Evolutionary conservation across 2,888 invertebrate genomes (phyloP).

Genomic region (Hirtodrosophila trivittata): DNA sequence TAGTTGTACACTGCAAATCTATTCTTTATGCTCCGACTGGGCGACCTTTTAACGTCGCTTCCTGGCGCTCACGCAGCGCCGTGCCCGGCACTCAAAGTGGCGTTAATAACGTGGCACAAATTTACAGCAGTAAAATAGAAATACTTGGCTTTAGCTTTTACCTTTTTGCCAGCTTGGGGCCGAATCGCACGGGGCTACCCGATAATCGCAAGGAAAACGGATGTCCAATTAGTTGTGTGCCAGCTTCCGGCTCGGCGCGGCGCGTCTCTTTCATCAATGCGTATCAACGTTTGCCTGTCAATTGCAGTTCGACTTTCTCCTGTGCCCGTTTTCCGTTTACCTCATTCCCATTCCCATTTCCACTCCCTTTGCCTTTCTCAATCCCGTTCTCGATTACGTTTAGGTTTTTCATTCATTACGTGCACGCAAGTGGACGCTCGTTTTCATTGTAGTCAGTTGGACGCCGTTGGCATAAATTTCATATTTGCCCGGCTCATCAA

Average conservation of each 20-base stretch:
- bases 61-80: slow-evolving; percentile 36
- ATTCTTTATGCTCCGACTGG: slow-evolving; percentile 36
- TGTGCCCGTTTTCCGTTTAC: not conserved
- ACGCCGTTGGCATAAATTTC: slow-evolving; percentile 72
- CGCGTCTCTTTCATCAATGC: slow-evolving; percentile 54
- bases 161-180: slow-evolving; percentile 33
- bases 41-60: slow-evolving; percentile 60
- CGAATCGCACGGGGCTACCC: slow-evolving; percentile 29
- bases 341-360: not conserved
- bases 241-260: slow-evolving; percentile 71
- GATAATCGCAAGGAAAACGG: slow-evolving; percentile 81
- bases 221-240: slow-evolving; percentile 82
- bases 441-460: slow-evolving; percentile 52
- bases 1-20: slow-evolving; percentile 30
- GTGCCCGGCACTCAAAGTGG: slow-evolving; percentile 70
- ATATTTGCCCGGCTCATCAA: slow-evolving; percentile 65
- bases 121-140: slow-evolving; percentile 66
- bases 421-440: slow-evolving; percentile 28
- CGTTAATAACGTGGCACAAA: slow-evolving; percentile 79
- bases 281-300: slow-evolving; percentile 71
- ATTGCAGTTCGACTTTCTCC: slow-evolving; percentile 61
- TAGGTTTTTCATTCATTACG: slow-evolving; percentile 51
- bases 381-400: slow-evolving; percentile 1
- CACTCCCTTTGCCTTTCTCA: slow-evolving; percentile 17
- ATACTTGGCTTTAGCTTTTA: slow-evolving; percentile 48